Base-by-base conservation (phyloP, 2,797 vertebrate genomes). In the Streptopelia turtur region DNA sequence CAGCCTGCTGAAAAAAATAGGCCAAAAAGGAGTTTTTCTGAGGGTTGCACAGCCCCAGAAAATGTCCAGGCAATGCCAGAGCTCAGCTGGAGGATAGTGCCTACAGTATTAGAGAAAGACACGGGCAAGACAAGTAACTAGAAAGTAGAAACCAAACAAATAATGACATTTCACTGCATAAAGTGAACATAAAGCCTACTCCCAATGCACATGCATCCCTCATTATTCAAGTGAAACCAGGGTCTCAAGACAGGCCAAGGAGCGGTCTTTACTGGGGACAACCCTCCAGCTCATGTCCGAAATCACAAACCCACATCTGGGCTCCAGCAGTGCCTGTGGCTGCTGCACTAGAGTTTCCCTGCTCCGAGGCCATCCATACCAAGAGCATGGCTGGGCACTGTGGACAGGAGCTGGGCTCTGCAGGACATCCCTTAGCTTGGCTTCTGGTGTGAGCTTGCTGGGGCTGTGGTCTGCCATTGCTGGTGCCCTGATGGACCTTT, bases 361-460 rank as follows among this genome's bases (percentile, higher is more conserved):
- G 20, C 47, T 50, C 28, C 3, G 1, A 14, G 22, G n/a, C 35
- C 30, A 28, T 14, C 79, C 14, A 47, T 9, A 28, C 25, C 50
- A 60, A 66, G 28, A 30, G 2, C 2, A 2, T 37, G 9, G 17
- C 52, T 55, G 31, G 68, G 33, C 8, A 41, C 21, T 1, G 3
- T 15, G 37, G 33, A 27, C 16, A 12, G 55, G 43, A 83, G 33
- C 22, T 70, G 56, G 14, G 45, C 13, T 74, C 43, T 74, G 17
- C 24, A 22, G 0, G 2, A 39, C 13, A 12, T 25, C 37, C 15
- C 25, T 53, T 60, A 33, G 35, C 31, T n/a, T 5, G 3, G 7
- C 41, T 57, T 31, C 24, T 68, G 65, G 7, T 2, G 1, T 21
- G 35, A 74, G 31, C 30, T 50, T 57, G 56, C 77, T 71, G 80